Evolutionary conservation across 2,113 vertebrate genomes (phyloP), one percentile per base, ranked within the genome.

Genomic region (Vicugna pacos): DNA sequence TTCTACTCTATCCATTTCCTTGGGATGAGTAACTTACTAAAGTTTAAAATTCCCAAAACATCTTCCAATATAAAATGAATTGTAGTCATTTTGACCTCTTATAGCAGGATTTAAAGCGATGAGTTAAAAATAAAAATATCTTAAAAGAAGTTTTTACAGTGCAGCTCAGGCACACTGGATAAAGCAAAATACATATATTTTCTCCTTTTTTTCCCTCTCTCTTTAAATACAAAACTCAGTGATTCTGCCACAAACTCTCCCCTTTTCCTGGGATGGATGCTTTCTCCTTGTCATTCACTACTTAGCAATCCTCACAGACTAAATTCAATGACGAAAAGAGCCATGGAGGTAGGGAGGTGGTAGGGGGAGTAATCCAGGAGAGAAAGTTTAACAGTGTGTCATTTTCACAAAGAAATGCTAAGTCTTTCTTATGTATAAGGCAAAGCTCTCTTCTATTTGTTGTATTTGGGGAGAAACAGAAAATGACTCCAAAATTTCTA

Each of bases 171-270:
- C 32, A 73, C 8, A 73, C 67, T 52, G 46, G 28, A 91, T 76
- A 84, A 94, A 64, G 82, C 16, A 80, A 93, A 90, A 42, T n/a
- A 86, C 17, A 73, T 50, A 19, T 6, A 19, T 17, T 76, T 11
- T 15, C 17, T 52, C 11, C 8, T 75, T 80, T 60, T 24, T 16
- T 79, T 81, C 38, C 38, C 38, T 42, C 48, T 62, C n/a, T 93
- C 48, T 92, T 76, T 81, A 95, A 93, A 89, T 35, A 89, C 19
- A 94, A 95, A 95, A 50, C 26, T 79, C 11, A 2, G 73, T 50
- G 16, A 5, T 60, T 46, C 50, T 93, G 19, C 64, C 50, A 26
- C 54, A 81, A 88, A 86, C 6, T 84, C 8, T 77, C 50, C 22
- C 16, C 11, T 46, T 70, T 70, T 54, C 52, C 42, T 58, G 58